Conservation (phyloP, 2,797 vertebrate species). For the Protonibea diacanthus region DNA sequence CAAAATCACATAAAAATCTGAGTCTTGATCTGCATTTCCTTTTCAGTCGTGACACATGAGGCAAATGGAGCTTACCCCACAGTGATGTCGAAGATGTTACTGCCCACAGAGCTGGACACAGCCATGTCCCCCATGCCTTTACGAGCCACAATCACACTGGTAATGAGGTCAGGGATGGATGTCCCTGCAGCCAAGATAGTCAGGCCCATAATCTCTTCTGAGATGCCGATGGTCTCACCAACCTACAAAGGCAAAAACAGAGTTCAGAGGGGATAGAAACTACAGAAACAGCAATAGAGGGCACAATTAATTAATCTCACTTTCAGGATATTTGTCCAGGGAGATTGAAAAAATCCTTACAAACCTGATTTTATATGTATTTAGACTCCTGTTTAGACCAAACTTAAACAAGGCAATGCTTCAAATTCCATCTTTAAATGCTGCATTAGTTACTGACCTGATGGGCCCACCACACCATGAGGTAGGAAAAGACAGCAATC, state of each 20-base stretch:
- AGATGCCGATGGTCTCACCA: constrained; percentile 97
- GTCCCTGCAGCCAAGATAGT: constrained; percentile 97
- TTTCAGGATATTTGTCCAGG: neutral
- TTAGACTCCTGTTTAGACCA: neutral
- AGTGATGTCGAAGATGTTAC: constrained; percentile 99
- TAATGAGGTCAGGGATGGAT: constrained; percentile 98
- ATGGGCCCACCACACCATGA: constrained; percentile 99
- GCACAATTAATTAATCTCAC: neutral
- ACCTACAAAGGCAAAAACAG: constrained; percentile 82
- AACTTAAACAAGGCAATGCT: neutral
- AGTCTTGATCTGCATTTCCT: constrained; percentile 1
- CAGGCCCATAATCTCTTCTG: constrained; percentile 98
- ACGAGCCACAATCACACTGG: constrained; percentile 97
- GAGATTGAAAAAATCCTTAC: neutral
- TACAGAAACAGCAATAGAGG: constrained; percentile 11
- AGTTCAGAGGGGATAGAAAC: constrained; percentile 2
- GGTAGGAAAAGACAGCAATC: constrained; percentile 95
- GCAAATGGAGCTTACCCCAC: constrained; percentile 90
- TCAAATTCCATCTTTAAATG: neutral
- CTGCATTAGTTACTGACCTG: constrained; percentile 85
- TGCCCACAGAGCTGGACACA: constrained; percentile 97
- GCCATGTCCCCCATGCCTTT: constrained; percentile 98
- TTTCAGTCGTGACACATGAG: neutral
- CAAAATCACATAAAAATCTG: constrained; percentile 14
- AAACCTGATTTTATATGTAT: neutral